Evolutionary conservation across 1,140 invertebrate species (phyloP).

Genomic region (Armadillidium nasatum): DNA sequence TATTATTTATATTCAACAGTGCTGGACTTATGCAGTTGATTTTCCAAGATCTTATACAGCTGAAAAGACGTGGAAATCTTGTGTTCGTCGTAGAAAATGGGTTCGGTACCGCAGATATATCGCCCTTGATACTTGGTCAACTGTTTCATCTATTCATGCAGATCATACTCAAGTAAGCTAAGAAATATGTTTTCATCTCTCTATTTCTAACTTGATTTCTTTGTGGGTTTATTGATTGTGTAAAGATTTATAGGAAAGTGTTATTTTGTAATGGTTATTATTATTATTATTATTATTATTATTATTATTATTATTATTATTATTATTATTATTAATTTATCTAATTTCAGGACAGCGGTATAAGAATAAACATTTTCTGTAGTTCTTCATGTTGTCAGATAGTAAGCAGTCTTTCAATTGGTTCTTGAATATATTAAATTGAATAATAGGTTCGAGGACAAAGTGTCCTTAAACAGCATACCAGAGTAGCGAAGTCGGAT

Average conservation of each 20-base stretch:
- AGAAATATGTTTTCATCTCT: no score
- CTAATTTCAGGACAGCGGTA: no score
- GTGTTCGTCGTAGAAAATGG: constrained; percentile 84
- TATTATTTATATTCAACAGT: constrained; percentile 50
- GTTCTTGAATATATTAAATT: no score
- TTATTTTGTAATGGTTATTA: no score
- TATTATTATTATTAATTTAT: no score
- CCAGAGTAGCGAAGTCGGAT: no score
- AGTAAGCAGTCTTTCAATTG: no score
- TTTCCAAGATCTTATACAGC: constrained; percentile 78
- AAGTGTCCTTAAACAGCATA: no score
- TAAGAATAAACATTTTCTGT: no score
- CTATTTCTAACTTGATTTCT: not conserved
- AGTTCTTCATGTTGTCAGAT: no score
- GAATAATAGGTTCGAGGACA: no score
- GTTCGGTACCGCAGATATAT: constrained; percentile 77
- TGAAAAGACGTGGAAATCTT: constrained; percentile 83
- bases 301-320: not conserved
- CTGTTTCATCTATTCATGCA: constrained; percentile 78
- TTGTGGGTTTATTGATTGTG: constrained; percentile 5
- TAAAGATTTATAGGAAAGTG: not conserved
- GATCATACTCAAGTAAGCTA: constrained; percentile 67
- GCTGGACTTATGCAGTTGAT: constrained; percentile 90
- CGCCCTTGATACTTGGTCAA: constrained; percentile 85
- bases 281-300: constrained; percentile 5